These are phyloP conservation scores for Melierax canorus DNA, from an alignment of 2,113 vertebrate genomes.

Conservation along the genomic window DNA sequence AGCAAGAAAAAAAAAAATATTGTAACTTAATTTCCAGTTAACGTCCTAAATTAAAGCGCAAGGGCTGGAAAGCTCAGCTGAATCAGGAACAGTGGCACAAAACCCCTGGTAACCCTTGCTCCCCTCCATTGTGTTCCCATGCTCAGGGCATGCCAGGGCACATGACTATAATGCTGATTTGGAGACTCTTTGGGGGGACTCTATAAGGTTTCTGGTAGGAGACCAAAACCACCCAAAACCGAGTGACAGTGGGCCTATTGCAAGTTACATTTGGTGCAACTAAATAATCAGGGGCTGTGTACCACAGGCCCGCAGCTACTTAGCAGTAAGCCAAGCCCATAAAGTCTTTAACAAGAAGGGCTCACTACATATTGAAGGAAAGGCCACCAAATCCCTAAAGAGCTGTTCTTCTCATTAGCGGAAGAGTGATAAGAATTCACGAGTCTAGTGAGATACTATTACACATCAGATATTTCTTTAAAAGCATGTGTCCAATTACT, in stretches of 20 bases:
- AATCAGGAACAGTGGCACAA: neutral
- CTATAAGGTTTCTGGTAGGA: neutral
- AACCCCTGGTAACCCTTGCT: neutral
- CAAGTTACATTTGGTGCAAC: no score
- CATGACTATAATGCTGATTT: neutral
- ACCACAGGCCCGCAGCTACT: neutral
- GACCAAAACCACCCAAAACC: neutral
- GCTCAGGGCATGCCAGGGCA: neutral
- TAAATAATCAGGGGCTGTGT: neutral
- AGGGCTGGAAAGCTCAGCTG: neutral
- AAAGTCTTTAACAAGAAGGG: neutral
- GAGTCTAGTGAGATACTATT: neutral
- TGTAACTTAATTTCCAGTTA: neutral
- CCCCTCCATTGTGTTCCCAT: rapidly evolving
- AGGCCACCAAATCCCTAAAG: conserved; percentile 1
- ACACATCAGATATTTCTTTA: conserved; percentile 18
- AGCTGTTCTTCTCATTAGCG: conserved; percentile 16
- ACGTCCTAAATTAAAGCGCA: neutral
- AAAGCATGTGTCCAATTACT: conserved; percentile 14
- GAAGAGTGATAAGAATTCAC: neutral
- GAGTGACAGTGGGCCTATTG: neutral
- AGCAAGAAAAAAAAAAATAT: neutral
- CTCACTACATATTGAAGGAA: neutral
- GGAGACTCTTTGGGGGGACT: neutral
- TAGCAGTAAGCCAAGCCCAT: neutral